These are phyloP conservation scores for Cepaea hortensis DNA, from an alignment of 2,888 invertebrate species.

Conservation along the genomic window DNA sequence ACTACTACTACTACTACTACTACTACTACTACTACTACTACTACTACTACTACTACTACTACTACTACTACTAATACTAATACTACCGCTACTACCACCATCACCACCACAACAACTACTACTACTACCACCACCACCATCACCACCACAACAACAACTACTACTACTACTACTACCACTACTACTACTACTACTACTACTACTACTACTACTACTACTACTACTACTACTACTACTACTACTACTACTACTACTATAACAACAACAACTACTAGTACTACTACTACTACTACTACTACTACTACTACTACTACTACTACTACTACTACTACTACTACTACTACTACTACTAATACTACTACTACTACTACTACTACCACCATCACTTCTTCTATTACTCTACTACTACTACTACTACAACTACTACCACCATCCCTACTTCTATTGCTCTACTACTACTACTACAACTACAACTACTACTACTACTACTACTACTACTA, in stretches of 20 bases:
- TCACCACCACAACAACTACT: conserved; percentile 8
- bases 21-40: background rate
- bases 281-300: conserved; percentile 18
- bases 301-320: conserved; percentile 1
- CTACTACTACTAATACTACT: conserved; percentile 1
- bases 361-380: background rate
- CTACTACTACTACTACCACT: conserved; percentile 2
- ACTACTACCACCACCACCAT: background rate
- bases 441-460: background rate
- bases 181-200: background rate
- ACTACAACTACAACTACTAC: background rate
- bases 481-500: conserved; percentile 24
- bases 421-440: conserved; percentile 6
- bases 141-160: no score
- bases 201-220: background rate
- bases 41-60: no score
- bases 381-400: background rate
- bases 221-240: background rate
- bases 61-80: no score
- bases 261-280: background rate
- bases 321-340: conserved; percentile 3
- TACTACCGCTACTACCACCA: background rate
- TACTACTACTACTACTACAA: conserved; percentile 24
- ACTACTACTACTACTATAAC: background rate
- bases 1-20: conserved; percentile 25